Conservation (phyloP, 2,888 invertebrate species). For the Nesidiocoris tenuis region DNA sequence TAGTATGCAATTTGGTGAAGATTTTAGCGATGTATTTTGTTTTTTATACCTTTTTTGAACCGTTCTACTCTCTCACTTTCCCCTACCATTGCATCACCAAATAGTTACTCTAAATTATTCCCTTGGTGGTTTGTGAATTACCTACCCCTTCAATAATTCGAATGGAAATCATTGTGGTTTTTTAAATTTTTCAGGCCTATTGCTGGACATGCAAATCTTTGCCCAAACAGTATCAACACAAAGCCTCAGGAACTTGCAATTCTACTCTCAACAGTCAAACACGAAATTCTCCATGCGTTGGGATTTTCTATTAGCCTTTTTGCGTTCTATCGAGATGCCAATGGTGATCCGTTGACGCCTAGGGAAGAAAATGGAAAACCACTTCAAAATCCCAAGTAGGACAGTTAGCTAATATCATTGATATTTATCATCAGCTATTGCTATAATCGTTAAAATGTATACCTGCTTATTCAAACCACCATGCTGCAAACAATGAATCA, state of each 20-base stretch:
- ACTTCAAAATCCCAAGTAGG: conserved; percentile 80
- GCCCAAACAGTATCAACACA: conserved; percentile 90
- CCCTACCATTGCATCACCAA: too few relatives aligned
- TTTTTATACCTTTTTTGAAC: neutral
- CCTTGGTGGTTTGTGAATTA: too few relatives aligned
- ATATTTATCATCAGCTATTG: too few relatives aligned
- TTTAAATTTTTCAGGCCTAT: conserved; percentile 87
- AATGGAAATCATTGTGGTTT: too few relatives aligned
- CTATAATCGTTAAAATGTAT: too few relatives aligned
- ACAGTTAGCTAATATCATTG: too few relatives aligned
- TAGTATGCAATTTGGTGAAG: neutral
- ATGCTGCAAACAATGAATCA: too few relatives aligned
- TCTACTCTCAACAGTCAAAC: conserved; percentile 92
- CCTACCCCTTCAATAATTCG: too few relatives aligned
- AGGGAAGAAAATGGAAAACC: conserved; percentile 86
- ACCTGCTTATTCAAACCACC: too few relatives aligned
- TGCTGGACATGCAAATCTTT: conserved; percentile 97
- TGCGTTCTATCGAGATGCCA: conserved; percentile 89
- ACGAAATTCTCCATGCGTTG: conserved; percentile 96
- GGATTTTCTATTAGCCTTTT: conserved; percentile 96
- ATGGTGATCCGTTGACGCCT: conserved; percentile 84
- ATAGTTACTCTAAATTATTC: too few relatives aligned
- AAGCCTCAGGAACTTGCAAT: conserved; percentile 88
- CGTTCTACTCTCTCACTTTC: conserved; percentile 10
- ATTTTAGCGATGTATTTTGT: neutral